Conservation (phyloP, 2,888 invertebrate species). For the Euphydryas editha region DNA sequence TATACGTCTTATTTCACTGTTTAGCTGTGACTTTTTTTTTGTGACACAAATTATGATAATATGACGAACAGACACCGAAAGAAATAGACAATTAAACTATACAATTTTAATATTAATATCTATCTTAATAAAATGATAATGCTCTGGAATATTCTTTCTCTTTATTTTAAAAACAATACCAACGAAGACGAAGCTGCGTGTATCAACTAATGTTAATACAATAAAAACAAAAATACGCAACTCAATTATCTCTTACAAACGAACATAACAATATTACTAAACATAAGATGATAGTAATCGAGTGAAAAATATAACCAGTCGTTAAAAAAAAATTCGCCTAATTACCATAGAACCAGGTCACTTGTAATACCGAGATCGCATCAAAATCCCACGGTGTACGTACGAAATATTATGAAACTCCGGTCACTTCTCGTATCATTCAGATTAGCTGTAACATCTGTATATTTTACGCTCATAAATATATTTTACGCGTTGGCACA, state of each 20-base stretch:
- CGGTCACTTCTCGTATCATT: background rate
- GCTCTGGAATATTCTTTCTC: too few species aligned
- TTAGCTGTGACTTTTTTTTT: too few species aligned
- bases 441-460: background rate
- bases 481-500: too few species aligned
- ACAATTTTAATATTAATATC: too few species aligned
- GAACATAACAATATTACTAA: slow-evolving; percentile 4
- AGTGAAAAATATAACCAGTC: slow-evolving; percentile 13
- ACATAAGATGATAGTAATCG: background rate
- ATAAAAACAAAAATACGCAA: background rate
- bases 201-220: too few species aligned
- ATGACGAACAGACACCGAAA: too few species aligned
- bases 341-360: slow-evolving; percentile 36
- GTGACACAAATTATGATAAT: too few species aligned
- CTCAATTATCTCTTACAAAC: background rate
- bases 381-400: slow-evolving; percentile 36
- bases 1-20: too few species aligned
- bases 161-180: too few species aligned
- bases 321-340: slow-evolving; percentile 28
- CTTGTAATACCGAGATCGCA: slow-evolving; percentile 19
- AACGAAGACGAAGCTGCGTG: too few species aligned
- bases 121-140: too few species aligned
- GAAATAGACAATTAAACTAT: too few species aligned
- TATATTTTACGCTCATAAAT: background rate
- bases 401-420: slow-evolving; percentile 24